Evolutionary conservation across 35 echinoderm and acorn worm genomes (phyloP), one percentile per base, ranked within the genome.

Genomic region (Heliocidaris tuberculata): DNA sequence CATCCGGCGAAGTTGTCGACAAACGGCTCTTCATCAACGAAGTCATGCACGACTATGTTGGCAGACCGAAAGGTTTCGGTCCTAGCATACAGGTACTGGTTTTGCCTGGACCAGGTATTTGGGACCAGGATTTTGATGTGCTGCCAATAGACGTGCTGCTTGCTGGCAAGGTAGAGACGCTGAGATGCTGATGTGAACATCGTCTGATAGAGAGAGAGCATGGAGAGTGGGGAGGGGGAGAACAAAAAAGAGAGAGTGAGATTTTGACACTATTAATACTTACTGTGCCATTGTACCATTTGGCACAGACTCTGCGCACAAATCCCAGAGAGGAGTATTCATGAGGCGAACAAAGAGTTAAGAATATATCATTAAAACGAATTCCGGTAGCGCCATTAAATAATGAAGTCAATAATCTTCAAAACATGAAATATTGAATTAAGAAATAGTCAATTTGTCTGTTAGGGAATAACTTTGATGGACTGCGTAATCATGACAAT

Each of bases 51-150:
- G 91, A 59, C 6, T 9, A 93, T 93, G 50, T 93, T 49, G 17
- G 91, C 47, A 13, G 48, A 48, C 48, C 50, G 31, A 13, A 50
- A 59, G 29, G 91, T 59, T 31, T 93, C 91, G 9, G 91, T 93
- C 13, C 0, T 49, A 13, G 91, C 50, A 0, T 15, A 2, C 17
- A 27, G 31, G 91, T 93, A 93, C 11, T 93, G 48, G 48, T 11
- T 30, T 48, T 93, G 47, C 13, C 13, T 32, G 48, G 91, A 52
- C 91, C 91, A 93, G 9, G 91, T 93, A 13, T 30, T 30, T 32
- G 91, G 91, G 30, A 93, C 91, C 3, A 93, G 49, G 19, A 93
- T 93, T 16, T 49, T 93, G 91, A 93, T 93, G 31, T 93, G 48
- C 9, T 50, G 17, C 91, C 91, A 93, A 29, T 93, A 93, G 29